Percentiles rank a stretch among this genome's conserved stretches.
phyloP scores from a whole-genome alignment of 2,113 vertebrate species.

The Labeo catla region DNA sequence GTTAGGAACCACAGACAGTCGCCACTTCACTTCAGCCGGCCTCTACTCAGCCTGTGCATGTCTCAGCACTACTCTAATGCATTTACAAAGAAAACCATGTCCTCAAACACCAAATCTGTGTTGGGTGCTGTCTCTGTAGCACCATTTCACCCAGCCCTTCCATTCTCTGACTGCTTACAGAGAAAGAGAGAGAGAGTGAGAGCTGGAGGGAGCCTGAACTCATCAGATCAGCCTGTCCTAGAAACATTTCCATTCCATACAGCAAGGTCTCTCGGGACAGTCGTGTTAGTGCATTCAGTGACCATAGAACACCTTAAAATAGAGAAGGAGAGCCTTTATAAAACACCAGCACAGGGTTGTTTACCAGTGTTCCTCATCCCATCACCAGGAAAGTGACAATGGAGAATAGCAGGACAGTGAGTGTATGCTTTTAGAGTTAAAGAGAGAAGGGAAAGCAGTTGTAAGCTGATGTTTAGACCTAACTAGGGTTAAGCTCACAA shows the following conservation, averaged over 20 bases:
- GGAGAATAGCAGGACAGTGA: neutral
- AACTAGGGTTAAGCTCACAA: neutral
- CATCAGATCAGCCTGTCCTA: conserved; percentile 35
- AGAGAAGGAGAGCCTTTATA: conserved; percentile 18
- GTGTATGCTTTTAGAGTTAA: neutral
- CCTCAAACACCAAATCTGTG: neutral
- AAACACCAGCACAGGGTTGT: conserved; percentile 3
- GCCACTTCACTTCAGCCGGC: conserved; percentile 3
- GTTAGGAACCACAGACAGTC: conserved; percentile 8
- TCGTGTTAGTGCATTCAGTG: conserved; percentile 2
- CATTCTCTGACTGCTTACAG: neutral
- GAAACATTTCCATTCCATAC: conserved; percentile 30
- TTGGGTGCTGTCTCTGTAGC: neutral
- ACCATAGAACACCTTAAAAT: conserved; percentile 30
- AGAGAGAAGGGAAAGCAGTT: neutral
- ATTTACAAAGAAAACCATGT: conserved; percentile 8
- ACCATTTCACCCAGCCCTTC: neutral
- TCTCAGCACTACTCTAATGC: conserved; percentile 32
- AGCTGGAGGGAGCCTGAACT: neutral
- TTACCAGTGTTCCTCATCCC: conserved; percentile 7
- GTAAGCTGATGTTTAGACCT: neutral
- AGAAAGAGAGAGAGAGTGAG: conserved; percentile 1
- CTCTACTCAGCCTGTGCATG: neutral
- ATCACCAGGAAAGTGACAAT: neutral
- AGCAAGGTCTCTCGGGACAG: conserved; percentile 3